A percentile compares a stretch with the other conserved stretches of the same genome.
Conservation (phyloP, 2,888 invertebrate genomes). For the Polyommatus icarus region DNA sequence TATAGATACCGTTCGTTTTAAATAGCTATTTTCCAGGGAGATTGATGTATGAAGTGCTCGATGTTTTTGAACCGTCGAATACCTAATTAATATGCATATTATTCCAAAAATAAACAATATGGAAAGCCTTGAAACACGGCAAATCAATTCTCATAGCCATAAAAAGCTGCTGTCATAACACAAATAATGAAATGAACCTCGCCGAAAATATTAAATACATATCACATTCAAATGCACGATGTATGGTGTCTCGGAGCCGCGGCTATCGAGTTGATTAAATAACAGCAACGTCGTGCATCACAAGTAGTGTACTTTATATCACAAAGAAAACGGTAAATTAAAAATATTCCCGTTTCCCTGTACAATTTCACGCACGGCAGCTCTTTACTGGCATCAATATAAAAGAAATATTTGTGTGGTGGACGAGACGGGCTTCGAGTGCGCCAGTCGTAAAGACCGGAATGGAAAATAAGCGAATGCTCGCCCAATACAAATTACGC, state of each 20-base stretch:
- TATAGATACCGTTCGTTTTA: not conserved
- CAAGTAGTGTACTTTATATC: conserved; percentile 24
- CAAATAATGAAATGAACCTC: not conserved
- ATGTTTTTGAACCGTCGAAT: not conserved
- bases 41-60: not conserved
- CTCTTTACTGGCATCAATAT: conserved; percentile 40
- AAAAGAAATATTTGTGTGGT: conserved; percentile 42
- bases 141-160: not conserved
- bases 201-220: not conserved
- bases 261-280: not conserved
- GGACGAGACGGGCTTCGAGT: conserved; percentile 40
- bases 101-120: not conserved
- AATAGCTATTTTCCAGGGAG: not conserved
- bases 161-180: not conserved
- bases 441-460: conserved; percentile 38
- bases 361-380: conserved; percentile 39
- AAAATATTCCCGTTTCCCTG: conserved; percentile 39
- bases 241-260: not conserved
- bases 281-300: not conserved
- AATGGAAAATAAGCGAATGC: conserved; percentile 44
- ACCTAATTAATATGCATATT: not conserved
- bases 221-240: not conserved
- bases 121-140: not conserved
- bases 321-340: conserved; percentile 36
- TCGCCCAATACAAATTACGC: conserved; percentile 62